phyloP scores from a whole-genome alignment of 2,113 vertebrate genomes.

The Ophiodon elongatus region DNA sequence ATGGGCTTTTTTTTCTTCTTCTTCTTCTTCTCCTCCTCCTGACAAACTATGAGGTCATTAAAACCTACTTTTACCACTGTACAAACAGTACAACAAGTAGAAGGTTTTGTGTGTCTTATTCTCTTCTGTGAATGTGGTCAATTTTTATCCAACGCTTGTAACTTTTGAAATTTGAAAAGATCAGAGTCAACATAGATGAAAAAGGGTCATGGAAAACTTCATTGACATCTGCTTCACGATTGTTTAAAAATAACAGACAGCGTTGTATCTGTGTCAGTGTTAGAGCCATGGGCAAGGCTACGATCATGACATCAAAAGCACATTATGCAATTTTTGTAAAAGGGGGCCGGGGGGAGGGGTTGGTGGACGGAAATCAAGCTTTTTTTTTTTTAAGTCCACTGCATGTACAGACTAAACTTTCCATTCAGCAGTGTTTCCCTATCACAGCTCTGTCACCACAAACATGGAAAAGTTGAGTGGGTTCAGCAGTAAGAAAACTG shows the following conservation, averaged over 20 bases:
- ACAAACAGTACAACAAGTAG: background rate
- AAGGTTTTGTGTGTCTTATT: conserved; percentile 25
- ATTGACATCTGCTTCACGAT: conserved; percentile 78
- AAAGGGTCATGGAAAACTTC: conserved; percentile 78
- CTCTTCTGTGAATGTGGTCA: conserved; percentile 50
- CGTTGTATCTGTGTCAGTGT: conserved; percentile 70
- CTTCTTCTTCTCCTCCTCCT: background rate
- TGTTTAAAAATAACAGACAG: conserved; percentile 84
- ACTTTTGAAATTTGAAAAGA: conserved; percentile 76
- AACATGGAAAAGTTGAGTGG: conserved; percentile 66
- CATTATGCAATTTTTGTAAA: conserved; percentile 78
- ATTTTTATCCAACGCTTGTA: conserved; percentile 71
- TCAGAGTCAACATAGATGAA: conserved; percentile 72
- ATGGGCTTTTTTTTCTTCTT: conserved; percentile 9
- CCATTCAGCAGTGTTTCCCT: conserved; percentile 69
- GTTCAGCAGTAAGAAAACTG: conserved; percentile 44
- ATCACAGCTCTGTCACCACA: conserved; percentile 55
- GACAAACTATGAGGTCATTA: conserved; percentile 7
- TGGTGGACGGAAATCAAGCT: conserved; percentile 69
- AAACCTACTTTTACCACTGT: conserved; percentile 12
- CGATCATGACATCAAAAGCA: conserved; percentile 74
- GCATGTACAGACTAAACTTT: conserved; percentile 70
- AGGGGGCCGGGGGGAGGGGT: background rate
- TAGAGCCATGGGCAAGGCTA: conserved; percentile 70
- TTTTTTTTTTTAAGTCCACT: conserved; percentile 68